Conservation (phyloP, 2,888 invertebrate genomes). For the Pollenia labialis region DNA sequence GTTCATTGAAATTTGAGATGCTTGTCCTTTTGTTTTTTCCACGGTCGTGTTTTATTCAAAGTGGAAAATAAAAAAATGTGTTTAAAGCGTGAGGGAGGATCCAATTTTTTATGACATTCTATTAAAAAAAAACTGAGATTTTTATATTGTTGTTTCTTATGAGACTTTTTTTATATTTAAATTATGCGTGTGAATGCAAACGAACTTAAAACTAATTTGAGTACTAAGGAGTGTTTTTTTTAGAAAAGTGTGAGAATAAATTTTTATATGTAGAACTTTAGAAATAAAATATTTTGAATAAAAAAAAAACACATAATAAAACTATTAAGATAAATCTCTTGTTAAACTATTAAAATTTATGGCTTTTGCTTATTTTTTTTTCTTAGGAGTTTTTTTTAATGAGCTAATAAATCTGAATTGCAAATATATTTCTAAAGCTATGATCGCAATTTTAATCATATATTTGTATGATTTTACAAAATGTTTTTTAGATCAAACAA, state of each 20-base stretch:
- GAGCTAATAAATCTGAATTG: neutral
- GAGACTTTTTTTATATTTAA: constrained; percentile 26
- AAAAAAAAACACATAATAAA: neutral
- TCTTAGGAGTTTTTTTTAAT: neutral
- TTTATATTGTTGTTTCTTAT: constrained; percentile 25
- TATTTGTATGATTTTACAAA: too few species aligned
- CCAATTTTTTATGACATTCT: neutral
- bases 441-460: too few species aligned
- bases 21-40: constrained; percentile 43
- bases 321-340: neutral
- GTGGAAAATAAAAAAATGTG: constrained; percentile 2
- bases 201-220: constrained; percentile 11
- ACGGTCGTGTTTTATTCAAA: neutral
- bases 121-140: constrained; percentile 5
- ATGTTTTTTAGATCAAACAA: too few species aligned
- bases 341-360: neutral
- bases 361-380: neutral
- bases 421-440: neutral
- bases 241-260: constrained; percentile 44
- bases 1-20: constrained; percentile 68
- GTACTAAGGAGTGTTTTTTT: constrained; percentile 27
- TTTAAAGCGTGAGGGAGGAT: constrained; percentile 35
- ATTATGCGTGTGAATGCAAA: constrained; percentile 58
- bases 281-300: constrained; percentile 4
- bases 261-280: neutral